phyloP scores from a whole-genome alignment of 2,113 vertebrate genomes.

The Atlantisia rogersi region DNA sequence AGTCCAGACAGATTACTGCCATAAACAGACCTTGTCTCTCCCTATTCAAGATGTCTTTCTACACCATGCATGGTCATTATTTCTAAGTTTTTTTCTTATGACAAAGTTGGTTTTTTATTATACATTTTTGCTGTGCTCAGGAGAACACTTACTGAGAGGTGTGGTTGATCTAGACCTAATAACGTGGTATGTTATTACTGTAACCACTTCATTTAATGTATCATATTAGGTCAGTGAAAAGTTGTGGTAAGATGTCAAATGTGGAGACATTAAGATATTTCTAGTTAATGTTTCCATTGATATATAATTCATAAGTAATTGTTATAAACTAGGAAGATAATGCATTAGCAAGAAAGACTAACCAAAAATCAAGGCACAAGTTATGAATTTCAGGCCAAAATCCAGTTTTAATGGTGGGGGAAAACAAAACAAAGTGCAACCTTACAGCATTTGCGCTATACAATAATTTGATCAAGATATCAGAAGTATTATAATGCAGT shows the following conservation, averaged over 20 bases:
- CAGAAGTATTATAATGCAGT: not conserved
- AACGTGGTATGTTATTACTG: not conserved
- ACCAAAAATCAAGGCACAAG: not conserved
- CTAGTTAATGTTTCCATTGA: not conserved
- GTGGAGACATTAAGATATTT: not conserved
- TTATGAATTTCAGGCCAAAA: not conserved
- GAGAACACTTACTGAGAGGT: not conserved
- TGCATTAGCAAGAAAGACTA: not conserved
- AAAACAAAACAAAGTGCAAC: accelerated
- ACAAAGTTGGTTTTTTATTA: not conserved
- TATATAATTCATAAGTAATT: not conserved
- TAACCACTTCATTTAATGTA: not conserved
- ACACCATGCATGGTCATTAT: not conserved
- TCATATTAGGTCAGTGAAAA: not conserved
- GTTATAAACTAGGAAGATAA: not conserved
- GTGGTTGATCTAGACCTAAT: not conserved
- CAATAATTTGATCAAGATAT: not conserved
- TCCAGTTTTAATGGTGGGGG: not conserved
- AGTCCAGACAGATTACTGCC: not conserved
- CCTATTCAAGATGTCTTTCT: not conserved
- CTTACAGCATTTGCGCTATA: not conserved
- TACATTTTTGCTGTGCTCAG: not conserved
- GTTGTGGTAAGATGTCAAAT: not conserved
- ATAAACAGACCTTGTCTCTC: not conserved
- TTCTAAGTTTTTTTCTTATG: not conserved